Base-by-base conservation (phyloP, 2,888 invertebrate genomes). In the Drosophila suboccidentalis region DNA sequence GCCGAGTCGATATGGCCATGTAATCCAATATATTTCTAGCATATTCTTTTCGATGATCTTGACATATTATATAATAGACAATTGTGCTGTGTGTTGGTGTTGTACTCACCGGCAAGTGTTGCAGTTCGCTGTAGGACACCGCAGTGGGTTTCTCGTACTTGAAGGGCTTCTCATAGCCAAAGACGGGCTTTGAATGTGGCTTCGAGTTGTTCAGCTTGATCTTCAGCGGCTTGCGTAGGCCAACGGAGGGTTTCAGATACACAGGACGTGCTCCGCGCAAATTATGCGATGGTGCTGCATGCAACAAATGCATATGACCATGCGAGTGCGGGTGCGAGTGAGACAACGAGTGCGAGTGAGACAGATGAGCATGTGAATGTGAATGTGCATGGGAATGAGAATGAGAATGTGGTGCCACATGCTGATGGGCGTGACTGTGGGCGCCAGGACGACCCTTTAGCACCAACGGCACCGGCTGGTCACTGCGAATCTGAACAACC, bases 401-500 rank as follows among this genome's bases (percentile, higher is more conserved):
- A 22, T 38, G 38, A 53, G 61, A 68, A 57, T 60, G 66, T 11
- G 38, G 10, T 1, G 50, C 22, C 41, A 63, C 43, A 54, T 77
- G 78, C 65, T 74, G 79, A 59, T 66, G 87, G 2, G 71, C 57
- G 13, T 89, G 87, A 0, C 54, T 54, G 10, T 82, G 85, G 0
- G 61, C 19, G 8, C 71, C 77, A 0, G 84, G 87, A 3, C 90
- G 90, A 29, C 91, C 89, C 71, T 92, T 93, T 1, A 92, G 58
- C 0, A 92, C 87, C 51, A 93, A 70, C 0, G 92, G 92, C 3
- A 90, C 91, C 1, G 90, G 91, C 65, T 91, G 90, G 72, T 92
- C 92, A 60, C 92, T 92, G 22, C 93, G 92, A 41, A 93, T 92
- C 78, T 93, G 92, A 1, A 93, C 89, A 3, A 93, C 91, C 19